A percentile compares a stretch with the other conserved stretches of the same genome.
These are phyloP conservation scores for Petrocephalus microphthalmus DNA, from an alignment of 2,113 vertebrate genomes.

Conservation along the genomic window DNA sequence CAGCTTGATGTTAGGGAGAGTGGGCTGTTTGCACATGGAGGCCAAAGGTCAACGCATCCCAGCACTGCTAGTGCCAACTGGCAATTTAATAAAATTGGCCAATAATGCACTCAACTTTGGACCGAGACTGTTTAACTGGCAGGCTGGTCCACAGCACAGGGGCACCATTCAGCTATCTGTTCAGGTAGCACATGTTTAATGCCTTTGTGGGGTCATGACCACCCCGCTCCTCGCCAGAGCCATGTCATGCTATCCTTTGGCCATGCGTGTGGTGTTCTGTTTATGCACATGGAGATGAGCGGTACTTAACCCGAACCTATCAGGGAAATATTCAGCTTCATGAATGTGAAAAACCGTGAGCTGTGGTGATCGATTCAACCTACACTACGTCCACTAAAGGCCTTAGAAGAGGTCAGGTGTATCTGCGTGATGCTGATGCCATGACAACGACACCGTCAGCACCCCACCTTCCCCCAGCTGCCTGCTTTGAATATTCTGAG, in stretches of 20 bases:
- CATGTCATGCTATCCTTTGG: background rate
- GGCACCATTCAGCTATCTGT: background rate
- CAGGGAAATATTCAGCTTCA: background rate
- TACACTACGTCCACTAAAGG: background rate
- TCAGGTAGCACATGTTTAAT: background rate
- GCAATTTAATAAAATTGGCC: background rate
- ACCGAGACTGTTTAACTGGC: background rate
- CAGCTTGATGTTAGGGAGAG: background rate
- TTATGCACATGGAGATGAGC: background rate
- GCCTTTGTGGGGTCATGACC: background rate
- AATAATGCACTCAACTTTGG: background rate
- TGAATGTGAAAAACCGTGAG: background rate
- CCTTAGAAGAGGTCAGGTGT: background rate
- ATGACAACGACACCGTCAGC: background rate
- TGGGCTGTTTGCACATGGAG: background rate
- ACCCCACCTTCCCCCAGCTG: background rate
- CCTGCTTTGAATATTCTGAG: background rate
- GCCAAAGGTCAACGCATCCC: background rate
- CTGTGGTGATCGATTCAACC: background rate
- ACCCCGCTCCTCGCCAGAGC: background rate
- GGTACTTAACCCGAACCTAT: background rate
- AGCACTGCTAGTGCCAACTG: background rate
- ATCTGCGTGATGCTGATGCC: slow-evolving; percentile 2
- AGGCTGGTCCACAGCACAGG: background rate
- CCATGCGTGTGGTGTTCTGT: background rate